Evolutionary conservation across 2,888 invertebrate species (phyloP), one percentile per base, ranked within the genome.

Genomic region (Leuctra nigra): DNA sequence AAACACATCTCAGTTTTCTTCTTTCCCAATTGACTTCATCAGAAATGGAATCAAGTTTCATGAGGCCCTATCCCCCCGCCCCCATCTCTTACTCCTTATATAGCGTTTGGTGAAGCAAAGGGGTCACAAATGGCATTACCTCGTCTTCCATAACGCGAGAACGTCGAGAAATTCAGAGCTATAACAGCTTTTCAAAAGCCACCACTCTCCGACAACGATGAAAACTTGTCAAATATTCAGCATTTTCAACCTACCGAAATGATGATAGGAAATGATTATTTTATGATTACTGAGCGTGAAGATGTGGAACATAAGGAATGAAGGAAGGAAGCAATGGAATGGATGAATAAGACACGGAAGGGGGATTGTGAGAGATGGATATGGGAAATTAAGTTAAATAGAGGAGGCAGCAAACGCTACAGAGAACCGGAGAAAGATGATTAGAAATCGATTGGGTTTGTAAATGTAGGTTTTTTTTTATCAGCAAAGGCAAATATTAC

Each of bases 1-100:
- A 50, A 50, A 50, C 50, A 50, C 35, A 33, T 18, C 57, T 48
- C 48, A 35, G 36, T 41, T 56, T 59, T 56, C 54, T 59, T 54
- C 59, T 46, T 52, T 59, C 59, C 59, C 59, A 57, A 57, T 59
- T 59, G 59, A 57, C 59, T 59, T 57, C 55, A 59, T 59, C 57
- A 60, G 53, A 16, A 52, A 29, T 22, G 18, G 25, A 25, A 58
- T 53, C 56, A 50, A 14, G 36, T 57, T 53, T 46, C 53, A 11
- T 7, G 16, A 16, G 14, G 11, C 20, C 18, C 20, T 41, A n/a
- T n/a, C n/a, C n/a, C n/a, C n/a, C n/a, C n/a, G n/a, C n/a, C n/a
- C 46, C n/a, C 4, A 4, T 36, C 6, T 36, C 36, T 36, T 36
- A 3, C 36, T 14, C 13, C 13, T 3, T 13, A 11, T 4, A 36